Percentiles rank a stretch among this genome's conserved stretches.
Evolutionary conservation across 2,888 invertebrate genomes (phyloP).

Genomic region (Archaeoteleia sp.): DNA sequence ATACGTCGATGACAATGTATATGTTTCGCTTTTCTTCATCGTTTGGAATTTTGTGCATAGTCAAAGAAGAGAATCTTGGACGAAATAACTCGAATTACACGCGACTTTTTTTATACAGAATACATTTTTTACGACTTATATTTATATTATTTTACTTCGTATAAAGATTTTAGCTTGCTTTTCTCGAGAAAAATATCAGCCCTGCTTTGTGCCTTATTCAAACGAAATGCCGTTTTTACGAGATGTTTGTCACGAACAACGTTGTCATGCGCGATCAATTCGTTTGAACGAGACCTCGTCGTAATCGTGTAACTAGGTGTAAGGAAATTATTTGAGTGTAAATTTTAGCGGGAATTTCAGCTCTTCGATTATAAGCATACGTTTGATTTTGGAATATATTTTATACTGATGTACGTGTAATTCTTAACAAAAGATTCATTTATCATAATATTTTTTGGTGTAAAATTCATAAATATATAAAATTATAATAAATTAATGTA

Average conservation of each 20-base stretch:
- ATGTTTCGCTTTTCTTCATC: too few species aligned
- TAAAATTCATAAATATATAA: background rate
- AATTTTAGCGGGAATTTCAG: constrained; percentile 48
- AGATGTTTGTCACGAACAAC: too few species aligned
- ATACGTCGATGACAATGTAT: too few species aligned
- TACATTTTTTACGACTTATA: too few species aligned
- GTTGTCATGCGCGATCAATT: background rate
- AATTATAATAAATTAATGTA: background rate
- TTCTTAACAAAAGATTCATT: constrained; percentile 8
- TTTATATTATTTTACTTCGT: too few species aligned
- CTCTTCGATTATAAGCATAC: constrained; percentile 58
- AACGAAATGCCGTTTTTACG: background rate
- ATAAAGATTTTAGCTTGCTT: background rate
- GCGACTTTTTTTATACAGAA: too few species aligned
- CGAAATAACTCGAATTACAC: too few species aligned
- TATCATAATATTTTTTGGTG: too few species aligned
- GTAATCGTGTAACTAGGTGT: constrained; percentile 14
- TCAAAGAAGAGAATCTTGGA: too few species aligned
- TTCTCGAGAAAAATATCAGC: constrained; percentile 28
- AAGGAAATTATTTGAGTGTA: constrained; percentile 54
- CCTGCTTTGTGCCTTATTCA: constrained; percentile 10
- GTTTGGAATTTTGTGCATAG: too few species aligned
- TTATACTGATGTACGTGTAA: constrained; percentile 59
- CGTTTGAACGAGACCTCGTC: constrained; percentile 4
- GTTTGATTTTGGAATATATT: constrained; percentile 63